phyloP scores from a whole-genome alignment of 2,113 vertebrate genomes.

The Recurvirostra avosetta region DNA sequence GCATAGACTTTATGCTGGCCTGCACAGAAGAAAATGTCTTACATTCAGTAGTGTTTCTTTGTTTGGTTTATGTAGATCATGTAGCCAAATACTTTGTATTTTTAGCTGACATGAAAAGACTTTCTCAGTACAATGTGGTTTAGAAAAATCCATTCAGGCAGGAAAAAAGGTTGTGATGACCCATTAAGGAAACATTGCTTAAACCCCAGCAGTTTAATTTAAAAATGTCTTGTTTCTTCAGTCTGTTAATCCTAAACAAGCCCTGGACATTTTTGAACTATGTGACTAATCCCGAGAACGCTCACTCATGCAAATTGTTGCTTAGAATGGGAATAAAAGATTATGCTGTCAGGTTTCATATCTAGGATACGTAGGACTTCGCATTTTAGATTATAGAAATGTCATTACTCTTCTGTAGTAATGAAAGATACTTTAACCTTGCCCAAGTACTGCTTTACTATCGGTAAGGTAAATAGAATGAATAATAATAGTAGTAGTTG shows the following conservation, averaged over 20 bases:
- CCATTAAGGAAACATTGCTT: neutral
- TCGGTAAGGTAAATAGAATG: neutral
- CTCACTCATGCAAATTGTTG: conserved; percentile 26
- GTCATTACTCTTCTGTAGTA: neutral
- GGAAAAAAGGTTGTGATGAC: neutral
- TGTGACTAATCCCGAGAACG: conserved; percentile 7
- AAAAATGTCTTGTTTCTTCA: conserved; percentile 32
- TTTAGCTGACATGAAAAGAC: conserved; percentile 6
- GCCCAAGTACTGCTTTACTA: neutral
- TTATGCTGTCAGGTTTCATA: conserved; percentile 7
- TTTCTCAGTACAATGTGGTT: neutral
- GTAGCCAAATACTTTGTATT: neutral
- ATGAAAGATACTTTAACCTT: neutral
- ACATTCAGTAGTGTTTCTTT: neutral
- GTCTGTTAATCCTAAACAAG: conserved; percentile 37
- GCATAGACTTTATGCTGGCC: neutral
- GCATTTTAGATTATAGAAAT: conserved; percentile 4
- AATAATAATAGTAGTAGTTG: neutral
- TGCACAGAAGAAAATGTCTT: neutral
- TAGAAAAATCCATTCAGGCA: conserved; percentile 31
- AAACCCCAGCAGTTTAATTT: conserved; percentile 15
- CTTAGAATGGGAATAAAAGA: conserved; percentile 18
- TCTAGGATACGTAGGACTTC: neutral
- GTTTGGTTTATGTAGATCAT: conserved; percentile 11
- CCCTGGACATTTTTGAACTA: neutral